phyloP scores from a whole-genome alignment of 2,113 vertebrate genomes.

The Otis tarda region DNA sequence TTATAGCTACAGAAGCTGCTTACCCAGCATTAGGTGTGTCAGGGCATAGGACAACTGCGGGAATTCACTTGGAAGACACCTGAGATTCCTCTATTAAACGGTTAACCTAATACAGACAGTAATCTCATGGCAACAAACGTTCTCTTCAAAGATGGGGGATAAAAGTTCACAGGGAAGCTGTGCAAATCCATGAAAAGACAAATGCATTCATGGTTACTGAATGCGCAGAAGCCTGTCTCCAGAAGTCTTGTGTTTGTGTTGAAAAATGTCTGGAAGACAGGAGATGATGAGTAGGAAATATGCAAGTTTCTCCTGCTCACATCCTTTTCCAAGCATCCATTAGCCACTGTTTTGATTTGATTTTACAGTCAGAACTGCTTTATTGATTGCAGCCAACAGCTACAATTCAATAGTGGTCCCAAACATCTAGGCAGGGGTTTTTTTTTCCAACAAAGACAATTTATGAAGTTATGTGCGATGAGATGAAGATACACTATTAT shows the following conservation, averaged over 20 bases:
- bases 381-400: not conserved
- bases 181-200: not conserved
- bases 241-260: not conserved
- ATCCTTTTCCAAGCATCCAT: not conserved
- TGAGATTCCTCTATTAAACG: not conserved
- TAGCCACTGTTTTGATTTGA: not conserved
- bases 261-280: not conserved
- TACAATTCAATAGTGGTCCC: not conserved
- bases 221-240: not conserved
- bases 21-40: not conserved
- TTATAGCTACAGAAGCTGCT: slow-evolving; percentile 41
- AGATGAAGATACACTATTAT: rapidly evolving
- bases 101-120: not conserved
- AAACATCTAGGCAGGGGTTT: not conserved
- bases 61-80: slow-evolving; percentile 4
- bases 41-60: not conserved
- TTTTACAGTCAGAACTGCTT: not conserved
- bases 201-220: not conserved
- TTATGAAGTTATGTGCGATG: not conserved
- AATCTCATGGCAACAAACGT: not conserved
- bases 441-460: not conserved
- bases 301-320: not conserved
- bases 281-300: slow-evolving; percentile 4
- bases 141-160: not conserved
- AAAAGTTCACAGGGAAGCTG: not conserved